Base-by-base conservation (phyloP, 2,888 invertebrate genomes). In the Caenorhabditis angaria region DNA sequence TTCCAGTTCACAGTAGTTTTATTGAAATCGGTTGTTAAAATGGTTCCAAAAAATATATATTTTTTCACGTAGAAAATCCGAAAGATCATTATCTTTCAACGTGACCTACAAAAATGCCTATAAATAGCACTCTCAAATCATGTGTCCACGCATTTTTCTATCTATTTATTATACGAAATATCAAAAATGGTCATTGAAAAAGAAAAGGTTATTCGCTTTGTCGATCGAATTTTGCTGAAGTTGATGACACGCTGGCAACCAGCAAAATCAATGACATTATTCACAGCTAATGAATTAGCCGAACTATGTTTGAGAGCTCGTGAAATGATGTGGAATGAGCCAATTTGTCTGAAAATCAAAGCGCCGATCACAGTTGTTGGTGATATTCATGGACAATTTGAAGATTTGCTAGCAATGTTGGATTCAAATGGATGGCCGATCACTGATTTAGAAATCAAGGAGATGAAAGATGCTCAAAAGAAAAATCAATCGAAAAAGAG, bases 321-420 rank as follows among this genome's bases (percentile, higher is more conserved):
- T 10, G 83, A 83, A 65, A 57, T 71, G n/a, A 78, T 85, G 65
- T 82, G 81, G 83, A 27, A 61, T 12, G 77, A 84, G 62, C 73
- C 73, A 20, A 56, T 73, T 6, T 65, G 58, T 50, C 51, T 73
- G 48, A 29, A 65, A 27, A 14, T 73, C 18, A 53, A 62, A 22
- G 53, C 58, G 74, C 97, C 97, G 81, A 97, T 99, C 80, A 97
- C 96, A 61, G 95, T 99, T 70, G 97, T 97, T 89, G 97, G 97
- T 28, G 97, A 99, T 89, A 97, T 99, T 88, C 97, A 99, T 90
- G 97, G 97, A 70, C 97, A 96, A 92, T 96, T 95, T 56, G 80
- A 81, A 54, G 83, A 83, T 63, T 65, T 83, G 59, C 66, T 81
- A 5, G 79, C 66, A 2, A 65, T 84, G 68, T 77, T 83, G 67